Base-by-base conservation (phyloP, 2,113 vertebrate species). In the Pogona vitticeps region DNA sequence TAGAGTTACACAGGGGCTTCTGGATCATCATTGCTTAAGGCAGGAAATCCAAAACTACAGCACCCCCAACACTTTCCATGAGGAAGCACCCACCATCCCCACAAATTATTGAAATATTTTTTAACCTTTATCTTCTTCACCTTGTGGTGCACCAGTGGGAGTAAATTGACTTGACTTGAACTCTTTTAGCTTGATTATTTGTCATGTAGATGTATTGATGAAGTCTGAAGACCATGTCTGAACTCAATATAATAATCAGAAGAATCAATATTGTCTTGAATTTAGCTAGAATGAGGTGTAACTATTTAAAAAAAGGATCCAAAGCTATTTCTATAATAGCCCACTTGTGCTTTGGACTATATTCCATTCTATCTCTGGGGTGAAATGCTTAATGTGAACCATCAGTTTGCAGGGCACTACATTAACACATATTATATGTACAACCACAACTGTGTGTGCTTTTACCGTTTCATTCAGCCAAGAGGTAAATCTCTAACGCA, bases 321-420 rank as follows among this genome's bases (percentile, higher is more conserved):
- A 82, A 91, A 82, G 88, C 88, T 94, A 89, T 95, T 93, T 92
- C 76, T 82, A 89, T 77, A 83, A 90, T 26, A 8, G 80, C 67
- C 38, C 89, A 83, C 90, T 88, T 86, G 36, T 70, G 90, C 86
- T 90, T 84, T 81, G 31, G n/a, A 15, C 38, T 88, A 79, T 56
- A 76, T 14, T 93, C 83, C 85, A 61, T 88, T 91, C 71, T n/a
- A 92, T 81, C 94, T 94, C 86, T 88, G 88, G 92, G 90, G 73
- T 91, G 91, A 94, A 94, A 94, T 71, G 88, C 72, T 92, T 93
- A 92, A 92, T 92, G 94, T 92, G 93, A 94, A 91, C 42, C 70
- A 89, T 56, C 67, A 12, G 9, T 88, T 94, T 91, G 88, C 79
- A 91, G 88, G 89, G 71, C 42, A 88, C 36, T 82, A 81, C 83